Conservation (phyloP, 2,888 invertebrate genomes). For the Chrysolina haemoptera region DNA sequence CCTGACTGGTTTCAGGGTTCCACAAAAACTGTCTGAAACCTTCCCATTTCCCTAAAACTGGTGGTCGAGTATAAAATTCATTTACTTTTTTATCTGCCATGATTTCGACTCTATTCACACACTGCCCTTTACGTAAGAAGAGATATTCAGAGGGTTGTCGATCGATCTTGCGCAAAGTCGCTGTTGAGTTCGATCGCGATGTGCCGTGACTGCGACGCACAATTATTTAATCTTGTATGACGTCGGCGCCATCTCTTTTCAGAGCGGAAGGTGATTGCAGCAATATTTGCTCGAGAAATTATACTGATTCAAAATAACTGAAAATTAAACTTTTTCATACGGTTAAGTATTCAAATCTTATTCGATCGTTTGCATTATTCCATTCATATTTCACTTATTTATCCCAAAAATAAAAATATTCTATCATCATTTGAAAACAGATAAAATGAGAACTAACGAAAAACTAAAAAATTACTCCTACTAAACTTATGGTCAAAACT, state of each 20-base stretch:
- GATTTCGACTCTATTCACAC: slow-evolving; percentile 29
- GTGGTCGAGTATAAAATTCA: slow-evolving; percentile 86
- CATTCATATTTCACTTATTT: too few relatives aligned
- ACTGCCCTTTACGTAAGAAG: slow-evolving; percentile 61
- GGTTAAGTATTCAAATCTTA: too few relatives aligned
- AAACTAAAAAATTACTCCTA: too few relatives aligned
- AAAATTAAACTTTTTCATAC: too few relatives aligned
- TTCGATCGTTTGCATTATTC: too few relatives aligned
- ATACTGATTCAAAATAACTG: not conserved
- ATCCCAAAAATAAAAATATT: too few relatives aligned
- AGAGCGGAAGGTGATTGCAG: not conserved
- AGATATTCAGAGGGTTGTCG: slow-evolving; percentile 61
- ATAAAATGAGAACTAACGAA: too few relatives aligned
- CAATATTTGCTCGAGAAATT: not conserved
- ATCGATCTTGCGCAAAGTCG: slow-evolving; percentile 60
- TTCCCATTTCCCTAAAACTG: slow-evolving; percentile 89
- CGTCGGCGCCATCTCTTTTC: slow-evolving; percentile 31
- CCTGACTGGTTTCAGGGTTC: slow-evolving; percentile 93
- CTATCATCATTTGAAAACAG: too few relatives aligned
- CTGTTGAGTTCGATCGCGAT: slow-evolving; percentile 59
- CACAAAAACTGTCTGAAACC: slow-evolving; percentile 88
- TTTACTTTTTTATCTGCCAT: slow-evolving; percentile 85
- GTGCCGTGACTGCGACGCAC: slow-evolving; percentile 42
- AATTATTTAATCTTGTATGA: slow-evolving; percentile 15
- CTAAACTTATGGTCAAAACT: too few relatives aligned